Base-by-base conservation (phyloP, 30 jellyfish, hydroid and myxozoan genomes). In the Hydractinia symbiolongicarpus region DNA sequence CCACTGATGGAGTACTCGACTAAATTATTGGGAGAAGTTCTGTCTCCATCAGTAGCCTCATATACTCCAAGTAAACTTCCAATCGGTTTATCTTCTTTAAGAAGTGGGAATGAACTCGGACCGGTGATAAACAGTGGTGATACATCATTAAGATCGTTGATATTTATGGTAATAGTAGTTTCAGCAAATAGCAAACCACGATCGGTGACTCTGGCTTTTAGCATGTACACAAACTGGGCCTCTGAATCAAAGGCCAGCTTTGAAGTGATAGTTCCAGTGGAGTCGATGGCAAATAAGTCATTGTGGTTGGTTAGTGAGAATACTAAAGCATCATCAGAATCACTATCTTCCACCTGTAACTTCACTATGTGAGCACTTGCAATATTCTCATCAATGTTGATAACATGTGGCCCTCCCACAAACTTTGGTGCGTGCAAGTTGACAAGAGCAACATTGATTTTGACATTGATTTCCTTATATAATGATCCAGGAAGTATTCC, bases 401-500 rank as follows among this genome's bases (percentile, higher is more conserved):
- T 51, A 64, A 64, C 74, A 64, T 64, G 40, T 13, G 74, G 74
- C 4, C 74, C 74, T n/a, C 74, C 74, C 19, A 64, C 16, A 4
- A 64, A 64, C 8, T 44, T n/a, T 7, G 74, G 74, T 64, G 74
- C 74, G 7, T 44, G 52, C 40, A 51, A n/a, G 17, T 64, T 64
- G 16, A 64, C 74, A 64, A 64, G 74, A 51, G 40, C 40, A 64
- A 64, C 16, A 64, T 64, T 13, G 17, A 64, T 64, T n/a, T 64
- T 64, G 0, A 13, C 6, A 64, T n/a, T 13, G 16, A 64, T 64
- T 7, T 51, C 40, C 52, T 51, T 64, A 64, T 44, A 76, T 64
- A 88, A 64, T 7, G 81, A 64, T 7, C 74, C 40, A n/a, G 74
- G 74, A 64, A n/a, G 19, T 6, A 6, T 64, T 44, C 74, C 74